Evolutionary conservation across 2,888 invertebrate genomes (phyloP).

Genomic region (Steinernema hermaphroditum): DNA sequence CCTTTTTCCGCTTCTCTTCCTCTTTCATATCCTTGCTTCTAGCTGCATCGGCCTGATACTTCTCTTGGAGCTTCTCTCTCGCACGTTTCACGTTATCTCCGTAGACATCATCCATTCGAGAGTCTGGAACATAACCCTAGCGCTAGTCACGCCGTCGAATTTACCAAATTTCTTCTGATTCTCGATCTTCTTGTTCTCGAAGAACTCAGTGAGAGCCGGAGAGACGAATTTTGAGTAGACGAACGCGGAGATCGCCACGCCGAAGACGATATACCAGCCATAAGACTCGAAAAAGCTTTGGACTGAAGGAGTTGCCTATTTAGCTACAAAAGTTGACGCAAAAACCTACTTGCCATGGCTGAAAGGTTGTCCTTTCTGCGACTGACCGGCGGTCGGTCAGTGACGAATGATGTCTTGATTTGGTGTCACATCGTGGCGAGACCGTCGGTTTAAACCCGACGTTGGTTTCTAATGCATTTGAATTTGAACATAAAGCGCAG

Average conservation of each 20-base stretch:
- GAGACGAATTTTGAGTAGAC: not conserved
- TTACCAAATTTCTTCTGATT: not conserved
- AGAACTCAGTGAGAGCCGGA: not conserved
- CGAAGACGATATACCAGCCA: slow-evolving; percentile 3
- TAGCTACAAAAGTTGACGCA: too few relatives aligned
- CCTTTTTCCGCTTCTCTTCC: not conserved
- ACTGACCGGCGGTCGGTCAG: too few relatives aligned
- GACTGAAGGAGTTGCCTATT: not conserved
- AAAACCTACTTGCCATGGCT: too few relatives aligned
- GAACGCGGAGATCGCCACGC: not conserved
- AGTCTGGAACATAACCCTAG: not conserved
- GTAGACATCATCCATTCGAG: not conserved
- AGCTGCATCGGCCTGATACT: not conserved
- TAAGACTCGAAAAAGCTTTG: not conserved
- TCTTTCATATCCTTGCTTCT: not conserved
- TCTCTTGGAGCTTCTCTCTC: not conserved
- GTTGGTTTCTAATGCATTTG: too few relatives aligned
- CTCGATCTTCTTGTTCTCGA: not conserved
- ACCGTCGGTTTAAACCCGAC: too few relatives aligned
- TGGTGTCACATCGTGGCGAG: too few relatives aligned
- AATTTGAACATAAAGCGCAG: too few relatives aligned
- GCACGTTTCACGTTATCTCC: not conserved
- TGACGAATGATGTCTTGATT: too few relatives aligned
- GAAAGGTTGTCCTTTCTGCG: too few relatives aligned
- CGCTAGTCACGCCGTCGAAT: not conserved